A percentile compares a stretch with the other conserved stretches of the same genome.
These are phyloP conservation scores for Ectemnius lituratus DNA, from an alignment of 2,888 invertebrate species.

Conservation along the genomic window DNA sequence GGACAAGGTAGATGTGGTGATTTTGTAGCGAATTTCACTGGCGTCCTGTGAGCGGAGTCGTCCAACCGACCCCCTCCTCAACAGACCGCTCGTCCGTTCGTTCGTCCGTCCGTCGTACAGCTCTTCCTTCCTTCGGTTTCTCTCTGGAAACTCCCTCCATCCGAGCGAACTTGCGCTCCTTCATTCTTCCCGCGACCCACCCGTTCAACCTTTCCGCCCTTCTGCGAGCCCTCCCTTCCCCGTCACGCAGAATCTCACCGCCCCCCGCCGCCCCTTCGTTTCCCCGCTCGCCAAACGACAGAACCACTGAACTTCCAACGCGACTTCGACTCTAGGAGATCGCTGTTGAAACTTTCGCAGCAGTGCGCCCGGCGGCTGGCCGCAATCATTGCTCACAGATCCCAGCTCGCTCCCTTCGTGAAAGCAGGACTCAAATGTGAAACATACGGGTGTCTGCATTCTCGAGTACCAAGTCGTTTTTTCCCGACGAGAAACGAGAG, in stretches of 20 bases:
- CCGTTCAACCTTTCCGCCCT: constrained; percentile 22
- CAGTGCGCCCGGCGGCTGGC: constrained; percentile 40
- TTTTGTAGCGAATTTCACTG: constrained; percentile 44
- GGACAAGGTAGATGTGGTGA: constrained; percentile 39
- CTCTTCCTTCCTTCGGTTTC: constrained; percentile 27
- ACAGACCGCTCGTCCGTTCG: background rate
- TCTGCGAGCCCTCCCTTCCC: background rate
- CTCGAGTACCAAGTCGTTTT: background rate
- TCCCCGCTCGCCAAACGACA: constrained; percentile 28
- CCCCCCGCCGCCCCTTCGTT: background rate
- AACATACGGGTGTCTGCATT: background rate
- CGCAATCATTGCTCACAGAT: constrained; percentile 55
- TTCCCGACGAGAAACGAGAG: constrained; percentile 5
- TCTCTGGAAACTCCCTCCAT: constrained; percentile 51
- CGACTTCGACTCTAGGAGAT: constrained; percentile 60
- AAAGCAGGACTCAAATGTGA: background rate
- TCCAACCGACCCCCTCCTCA: constrained; percentile 6
- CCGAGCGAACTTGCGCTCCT: constrained; percentile 44
- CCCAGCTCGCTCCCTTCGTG: constrained; percentile 23
- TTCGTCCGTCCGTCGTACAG: background rate
- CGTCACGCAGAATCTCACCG: no score
- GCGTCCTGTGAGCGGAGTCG: constrained; percentile 13
- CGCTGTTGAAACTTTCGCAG: constrained; percentile 55
- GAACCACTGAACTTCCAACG: constrained; percentile 54
- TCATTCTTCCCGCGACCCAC: constrained; percentile 56